A percentile compares a stretch with the other conserved stretches of the same genome.
phyloP scores from a whole-genome alignment of 2,888 invertebrate genomes.

The Stenchaetothrips biformis region DNA sequence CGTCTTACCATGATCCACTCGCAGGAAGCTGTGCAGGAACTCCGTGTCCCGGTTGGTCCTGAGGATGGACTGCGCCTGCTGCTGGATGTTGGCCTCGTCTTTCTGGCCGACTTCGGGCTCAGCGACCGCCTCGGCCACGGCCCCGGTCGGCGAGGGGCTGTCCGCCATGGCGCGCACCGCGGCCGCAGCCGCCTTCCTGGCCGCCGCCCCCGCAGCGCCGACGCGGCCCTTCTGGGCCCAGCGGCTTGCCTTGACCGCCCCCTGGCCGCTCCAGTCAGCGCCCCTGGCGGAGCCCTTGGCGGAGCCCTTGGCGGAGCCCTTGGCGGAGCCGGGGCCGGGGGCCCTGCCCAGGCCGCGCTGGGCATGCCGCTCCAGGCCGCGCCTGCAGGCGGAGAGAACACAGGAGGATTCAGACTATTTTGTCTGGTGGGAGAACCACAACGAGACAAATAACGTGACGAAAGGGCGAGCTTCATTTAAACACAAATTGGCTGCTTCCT shows the following conservation, averaged over 20 bases:
- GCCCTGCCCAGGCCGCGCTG: not conserved
- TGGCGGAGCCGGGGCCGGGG: not conserved
- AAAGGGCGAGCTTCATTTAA: too few relatives aligned
- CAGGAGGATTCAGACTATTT: too few relatives aligned
- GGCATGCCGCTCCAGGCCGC: not conserved
- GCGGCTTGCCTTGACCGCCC: conserved; percentile 17
- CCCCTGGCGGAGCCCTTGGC: not conserved
- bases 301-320: not conserved
- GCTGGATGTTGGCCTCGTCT: not conserved
- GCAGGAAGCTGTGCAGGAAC: conserved; percentile 72
- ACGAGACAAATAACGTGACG: too few relatives aligned
- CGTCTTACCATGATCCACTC: conserved; percentile 54
- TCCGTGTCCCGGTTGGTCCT: conserved; percentile 51
- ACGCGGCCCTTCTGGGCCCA: conserved; percentile 1
- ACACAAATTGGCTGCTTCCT: too few relatives aligned
- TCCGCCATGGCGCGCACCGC: conserved; percentile 8
- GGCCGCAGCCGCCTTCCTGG: not conserved
- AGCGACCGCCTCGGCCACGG: too few relatives aligned
- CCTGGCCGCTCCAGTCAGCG: not conserved
- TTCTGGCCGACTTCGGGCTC: too few relatives aligned
- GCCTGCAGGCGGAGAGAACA: not conserved
- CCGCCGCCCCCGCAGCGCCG: conserved; percentile 5
- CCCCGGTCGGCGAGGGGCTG: not conserved
- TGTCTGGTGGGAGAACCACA: too few relatives aligned
- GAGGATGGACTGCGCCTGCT: conserved; percentile 33